Percentiles rank a stretch among this genome's conserved stretches.
Evolutionary conservation across 1,140 invertebrate species (phyloP).

Genomic region (Bombus soroeensis): DNA sequence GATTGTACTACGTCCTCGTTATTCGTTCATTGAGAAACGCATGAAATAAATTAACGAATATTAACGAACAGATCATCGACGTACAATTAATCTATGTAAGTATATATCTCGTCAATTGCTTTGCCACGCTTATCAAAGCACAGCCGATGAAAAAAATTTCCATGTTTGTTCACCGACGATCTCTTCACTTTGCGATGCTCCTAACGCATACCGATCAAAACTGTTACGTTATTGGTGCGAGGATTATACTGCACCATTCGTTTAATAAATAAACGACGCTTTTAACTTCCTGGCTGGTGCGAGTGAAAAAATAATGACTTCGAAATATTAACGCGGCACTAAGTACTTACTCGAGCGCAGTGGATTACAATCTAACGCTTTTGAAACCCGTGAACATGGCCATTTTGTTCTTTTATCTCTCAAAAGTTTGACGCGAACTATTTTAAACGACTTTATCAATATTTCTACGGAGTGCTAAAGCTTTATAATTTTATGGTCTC

Average conservation of each 20-base stretch:
- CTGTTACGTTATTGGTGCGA: slow-evolving; percentile 19
- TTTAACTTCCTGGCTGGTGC: slow-evolving; percentile 9
- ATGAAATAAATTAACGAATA: no score
- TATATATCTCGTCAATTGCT: no score
- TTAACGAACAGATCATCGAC: no score
- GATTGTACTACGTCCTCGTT: no score
- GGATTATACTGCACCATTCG: not conserved
- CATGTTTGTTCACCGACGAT: not conserved
- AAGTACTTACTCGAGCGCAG: not conserved
- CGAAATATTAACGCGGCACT: slow-evolving; percentile 36
- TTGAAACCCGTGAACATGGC: not conserved
- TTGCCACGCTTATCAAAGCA: no score
- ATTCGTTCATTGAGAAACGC: no score
- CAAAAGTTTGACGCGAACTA: slow-evolving; percentile 31
- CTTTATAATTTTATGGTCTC: not conserved
- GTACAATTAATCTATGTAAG: no score
- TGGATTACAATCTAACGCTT: slow-evolving; percentile 1
- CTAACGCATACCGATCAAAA: not conserved
- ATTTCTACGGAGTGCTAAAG: not conserved
- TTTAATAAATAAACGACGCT: slow-evolving; percentile 36
- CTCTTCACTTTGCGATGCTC: no score
- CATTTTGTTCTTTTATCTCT: slow-evolving; percentile 16
- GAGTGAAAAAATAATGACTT: slow-evolving; percentile 37
- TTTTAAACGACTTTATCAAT: slow-evolving; percentile 35
- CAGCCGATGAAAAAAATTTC: no score